Evolutionary conservation across 1,140 invertebrate species (phyloP), one percentile per base, ranked within the genome.

Genomic region (Eriocheir sinensis): DNA sequence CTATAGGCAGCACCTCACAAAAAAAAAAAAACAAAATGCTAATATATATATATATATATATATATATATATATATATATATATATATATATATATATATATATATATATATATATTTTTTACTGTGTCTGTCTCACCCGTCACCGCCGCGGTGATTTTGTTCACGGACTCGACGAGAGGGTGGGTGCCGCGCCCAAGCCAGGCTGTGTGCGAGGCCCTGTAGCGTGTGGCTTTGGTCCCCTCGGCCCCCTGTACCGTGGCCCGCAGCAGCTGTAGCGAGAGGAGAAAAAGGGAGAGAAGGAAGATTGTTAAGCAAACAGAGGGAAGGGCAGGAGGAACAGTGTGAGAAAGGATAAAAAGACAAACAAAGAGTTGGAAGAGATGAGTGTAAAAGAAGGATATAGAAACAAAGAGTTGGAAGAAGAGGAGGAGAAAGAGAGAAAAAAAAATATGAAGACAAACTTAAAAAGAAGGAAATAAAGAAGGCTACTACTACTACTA

Each of bases 31-130:
- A n/a, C n/a, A n/a, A n/a, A n/a, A n/a, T n/a, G n/a, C n/a, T n/a
- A n/a, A n/a, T n/a, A n/a, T n/a, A 30, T 88, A 40, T 36, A 89
- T 89, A 40, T 89, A n/a, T 91, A 91, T 91, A 60, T 91, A 91
- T 91, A 60, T 91, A 53, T 91, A 89, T 89, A 89, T 89, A 89
- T 89, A 89, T 40, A 89, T 89, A 89, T 38, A 89, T 38, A 60
- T n/a, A 53, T 2, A 60, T n/a, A 90, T 48, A 90, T 48, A 53
- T 48, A 90, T 2, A 8, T 48, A 90, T 48, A 53, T 48, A 90
- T 48, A 53, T 17, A 53, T 30, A 90, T 32, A 53, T 48, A 36
- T 60, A 91, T 30, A 27, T 27, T 44, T n/a, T n/a, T 38, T 79
- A 38, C 30, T 85, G 3, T 15, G 40, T 85, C 6, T 17, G 79